These are phyloP conservation scores for Phodopus roborovskii DNA, from an alignment of 2,113 vertebrate species.

Conservation along the genomic window DNA sequence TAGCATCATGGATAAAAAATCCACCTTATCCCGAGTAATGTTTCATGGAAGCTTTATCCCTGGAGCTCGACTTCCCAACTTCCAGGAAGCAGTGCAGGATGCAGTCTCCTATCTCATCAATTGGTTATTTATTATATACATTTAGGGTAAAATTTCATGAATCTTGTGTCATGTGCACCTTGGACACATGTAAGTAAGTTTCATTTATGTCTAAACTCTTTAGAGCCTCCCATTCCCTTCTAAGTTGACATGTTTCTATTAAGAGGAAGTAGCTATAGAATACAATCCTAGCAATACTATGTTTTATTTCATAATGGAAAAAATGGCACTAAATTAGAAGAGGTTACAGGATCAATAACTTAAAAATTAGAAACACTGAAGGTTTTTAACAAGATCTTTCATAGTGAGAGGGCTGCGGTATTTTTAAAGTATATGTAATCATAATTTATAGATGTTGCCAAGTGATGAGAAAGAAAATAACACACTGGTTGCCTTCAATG, in stretches of 20 bases:
- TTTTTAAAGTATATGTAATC: neutral
- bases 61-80: neutral
- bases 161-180: neutral
- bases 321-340: neutral
- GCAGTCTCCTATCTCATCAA: neutral
- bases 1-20: neutral
- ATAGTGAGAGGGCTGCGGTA: neutral
- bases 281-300: neutral
- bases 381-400: neutral
- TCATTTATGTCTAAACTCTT: no score
- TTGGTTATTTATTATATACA: neutral
- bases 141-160: neutral
- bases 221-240: no score
- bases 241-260: neutral
- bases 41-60: neutral
- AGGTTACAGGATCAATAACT: neutral
- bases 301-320: neutral
- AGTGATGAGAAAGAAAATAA: neutral
- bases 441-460: neutral
- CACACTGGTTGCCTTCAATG: accelerated
- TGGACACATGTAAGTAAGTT: neutral
- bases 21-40: neutral
- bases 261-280: neutral
- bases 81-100: neutral
- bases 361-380: neutral